Percentiles rank a stretch among this genome's conserved stretches.
Evolutionary conservation across 2,888 invertebrate genomes (phyloP).

Genomic region (Pilophorus perplexus): DNA sequence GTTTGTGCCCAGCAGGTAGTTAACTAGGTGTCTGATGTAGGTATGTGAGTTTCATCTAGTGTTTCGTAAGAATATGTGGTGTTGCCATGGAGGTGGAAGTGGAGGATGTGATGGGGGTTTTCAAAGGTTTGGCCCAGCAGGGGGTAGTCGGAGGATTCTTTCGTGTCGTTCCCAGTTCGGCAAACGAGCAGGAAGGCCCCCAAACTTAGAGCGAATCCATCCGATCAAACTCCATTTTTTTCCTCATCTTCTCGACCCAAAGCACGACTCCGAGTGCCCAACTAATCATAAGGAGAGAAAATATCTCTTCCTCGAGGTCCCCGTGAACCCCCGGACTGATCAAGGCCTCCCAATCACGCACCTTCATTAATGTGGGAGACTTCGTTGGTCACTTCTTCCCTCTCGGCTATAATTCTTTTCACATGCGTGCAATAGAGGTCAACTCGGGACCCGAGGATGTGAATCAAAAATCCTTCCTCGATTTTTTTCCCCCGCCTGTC

Average conservation of each 20-base stretch:
- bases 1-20: no score
- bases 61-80: no score
- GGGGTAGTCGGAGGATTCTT: not conserved
- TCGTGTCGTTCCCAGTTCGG: no score
- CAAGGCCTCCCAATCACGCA: constrained; percentile 30
- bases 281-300: constrained; percentile 33
- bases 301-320: constrained; percentile 10
- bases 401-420: constrained; percentile 32
- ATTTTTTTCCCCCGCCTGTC: not conserved
- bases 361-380: constrained; percentile 33
- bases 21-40: no score
- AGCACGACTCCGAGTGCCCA: constrained; percentile 33
- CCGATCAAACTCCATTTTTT: no score
- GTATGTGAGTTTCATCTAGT: no score
- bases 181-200: no score
- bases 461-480: constrained; percentile 19
- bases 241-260: constrained; percentile 31
- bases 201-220: no score
- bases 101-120: not conserved
- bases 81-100: not conserved
- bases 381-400: constrained; percentile 10
- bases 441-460: constrained; percentile 12
- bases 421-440: constrained; percentile 38
- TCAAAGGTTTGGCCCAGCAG: no score
- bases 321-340: constrained; percentile 6